Evolutionary conservation across 2,888 invertebrate species (phyloP).

Genomic region (Luperina nickerlii): DNA sequence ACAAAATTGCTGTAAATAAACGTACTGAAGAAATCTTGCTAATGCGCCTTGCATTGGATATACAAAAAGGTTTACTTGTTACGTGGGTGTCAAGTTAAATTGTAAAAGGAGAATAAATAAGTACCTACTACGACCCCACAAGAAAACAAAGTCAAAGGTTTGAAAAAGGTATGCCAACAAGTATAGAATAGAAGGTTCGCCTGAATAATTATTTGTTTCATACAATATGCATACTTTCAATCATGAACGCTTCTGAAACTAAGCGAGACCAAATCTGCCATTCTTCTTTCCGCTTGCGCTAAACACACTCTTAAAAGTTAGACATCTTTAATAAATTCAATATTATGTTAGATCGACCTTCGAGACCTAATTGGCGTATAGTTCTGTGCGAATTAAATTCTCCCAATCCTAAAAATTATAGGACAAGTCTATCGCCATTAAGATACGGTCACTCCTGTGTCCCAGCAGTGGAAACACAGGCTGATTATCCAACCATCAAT

Average conservation of each 20-base stretch:
- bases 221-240: not conserved
- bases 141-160: constrained; percentile 6
- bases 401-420: not conserved
- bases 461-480: not conserved
- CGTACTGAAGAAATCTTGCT: not conserved
- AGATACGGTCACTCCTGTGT: no score
- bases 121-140: not conserved
- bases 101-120: constrained; percentile 18
- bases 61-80: constrained; percentile 13
- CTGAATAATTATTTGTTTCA: not conserved
- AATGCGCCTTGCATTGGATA: not conserved
- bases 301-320: not conserved
- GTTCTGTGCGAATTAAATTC: not conserved
- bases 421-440: not conserved
- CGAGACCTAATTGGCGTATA: not conserved
- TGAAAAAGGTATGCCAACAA: not conserved
- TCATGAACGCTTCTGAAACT: not conserved
- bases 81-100: constrained; percentile 10
- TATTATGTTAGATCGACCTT: not conserved
- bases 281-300: not conserved
- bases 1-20: constrained; percentile 14
- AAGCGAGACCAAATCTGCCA: not conserved
- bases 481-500: not conserved
- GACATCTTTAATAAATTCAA: not conserved
- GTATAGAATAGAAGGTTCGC: not conserved